These are phyloP conservation scores for Hycleus cichorii DNA, from an alignment of 1,140 invertebrate genomes.

Conservation along the genomic window DNA sequence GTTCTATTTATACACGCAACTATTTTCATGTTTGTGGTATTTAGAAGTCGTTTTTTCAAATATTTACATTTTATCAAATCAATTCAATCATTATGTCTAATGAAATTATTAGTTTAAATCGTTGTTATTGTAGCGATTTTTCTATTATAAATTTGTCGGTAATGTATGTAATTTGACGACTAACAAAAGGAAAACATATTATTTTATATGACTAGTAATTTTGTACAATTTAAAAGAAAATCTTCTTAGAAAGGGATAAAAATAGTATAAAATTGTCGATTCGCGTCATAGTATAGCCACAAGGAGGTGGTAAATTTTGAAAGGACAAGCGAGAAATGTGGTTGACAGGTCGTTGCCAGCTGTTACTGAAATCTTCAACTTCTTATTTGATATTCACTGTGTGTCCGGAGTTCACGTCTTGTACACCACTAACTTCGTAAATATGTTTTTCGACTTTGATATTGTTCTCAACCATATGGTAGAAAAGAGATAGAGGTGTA, in stretches of 20 bases:
- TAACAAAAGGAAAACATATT: no score
- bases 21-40: no score
- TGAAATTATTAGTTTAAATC: no score
- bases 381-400: slow-evolving; percentile 36
- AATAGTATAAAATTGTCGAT: slow-evolving; percentile 29
- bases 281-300: slow-evolving; percentile 26
- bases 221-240: slow-evolving; percentile 9
- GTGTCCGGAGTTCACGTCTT: slow-evolving; percentile 28
- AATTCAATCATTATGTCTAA: no score
- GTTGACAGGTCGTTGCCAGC: slow-evolving; percentile 32
- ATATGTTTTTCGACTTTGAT: slow-evolving; percentile 27
- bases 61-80: no score
- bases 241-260: slow-evolving; percentile 5
- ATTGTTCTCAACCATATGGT: slow-evolving; percentile 20
- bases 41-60: no score
- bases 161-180: no score
- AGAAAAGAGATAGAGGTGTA: background rate
- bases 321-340: slow-evolving; percentile 29
- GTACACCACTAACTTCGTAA: slow-evolving; percentile 29
- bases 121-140: no score
- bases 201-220: no score
- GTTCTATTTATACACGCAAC: no score
- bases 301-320: slow-evolving; percentile 22
- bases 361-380: slow-evolving; percentile 32
- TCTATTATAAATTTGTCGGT: no score